Evolutionary conservation across 2,888 invertebrate species (phyloP).

Genomic region (Catocala fraxini): DNA sequence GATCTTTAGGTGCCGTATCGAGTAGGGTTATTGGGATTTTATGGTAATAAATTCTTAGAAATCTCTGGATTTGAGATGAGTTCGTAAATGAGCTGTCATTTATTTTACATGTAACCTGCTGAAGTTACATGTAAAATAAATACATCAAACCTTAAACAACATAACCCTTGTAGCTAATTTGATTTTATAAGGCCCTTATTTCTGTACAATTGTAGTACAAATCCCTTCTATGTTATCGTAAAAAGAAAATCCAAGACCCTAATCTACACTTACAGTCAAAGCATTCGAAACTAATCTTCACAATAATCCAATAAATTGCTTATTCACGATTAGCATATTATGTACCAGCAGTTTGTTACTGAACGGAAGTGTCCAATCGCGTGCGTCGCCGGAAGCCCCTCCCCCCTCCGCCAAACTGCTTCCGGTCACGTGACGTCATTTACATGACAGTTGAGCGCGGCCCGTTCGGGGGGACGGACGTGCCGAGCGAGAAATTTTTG

Average conservation of each 20-base stretch:
- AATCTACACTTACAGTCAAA: slow-evolving; percentile 49
- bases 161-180: too few species aligned
- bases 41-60: too few species aligned
- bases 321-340: slow-evolving; percentile 86
- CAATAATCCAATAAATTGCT: slow-evolving; percentile 83
- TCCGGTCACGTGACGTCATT: slow-evolving; percentile 87
- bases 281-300: slow-evolving; percentile 63
- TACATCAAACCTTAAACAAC: too few species aligned
- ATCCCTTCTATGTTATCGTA: slow-evolving; percentile 24
- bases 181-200: neutral
- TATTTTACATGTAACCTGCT: too few species aligned
- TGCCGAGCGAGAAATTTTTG: slow-evolving; percentile 63
- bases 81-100: too few species aligned
- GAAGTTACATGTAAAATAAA: too few species aligned
- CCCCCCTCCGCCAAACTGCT: slow-evolving; percentile 78
- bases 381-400: slow-evolving; percentile 81
- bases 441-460: slow-evolving; percentile 80
- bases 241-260: slow-evolving; percentile 29
- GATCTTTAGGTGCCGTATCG: too few species aligned
- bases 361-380: slow-evolving; percentile 86
- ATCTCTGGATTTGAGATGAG: too few species aligned
- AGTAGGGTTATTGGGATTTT: too few species aligned
- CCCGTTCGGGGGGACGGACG: slow-evolving; percentile 70
- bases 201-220: slow-evolving; percentile 1
- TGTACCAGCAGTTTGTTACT: slow-evolving; percentile 79